Conservation (phyloP, 2,113 vertebrate species). For the Ibidorhyncha struthersii region DNA sequence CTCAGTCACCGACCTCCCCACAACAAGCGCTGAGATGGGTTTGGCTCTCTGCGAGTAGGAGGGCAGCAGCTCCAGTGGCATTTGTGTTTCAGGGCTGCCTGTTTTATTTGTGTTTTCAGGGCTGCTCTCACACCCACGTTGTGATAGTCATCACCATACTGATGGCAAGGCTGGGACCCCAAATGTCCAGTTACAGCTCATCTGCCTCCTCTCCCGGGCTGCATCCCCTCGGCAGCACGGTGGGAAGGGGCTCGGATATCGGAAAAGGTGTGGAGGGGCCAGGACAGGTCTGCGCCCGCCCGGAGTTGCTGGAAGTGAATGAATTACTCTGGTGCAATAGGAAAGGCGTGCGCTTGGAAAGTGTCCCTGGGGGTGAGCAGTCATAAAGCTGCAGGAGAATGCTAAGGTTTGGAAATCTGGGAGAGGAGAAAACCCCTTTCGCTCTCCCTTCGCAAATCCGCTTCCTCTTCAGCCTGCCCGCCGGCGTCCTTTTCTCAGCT, state of each 20-base stretch:
- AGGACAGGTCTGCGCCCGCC: not conserved
- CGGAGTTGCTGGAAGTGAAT: not conserved
- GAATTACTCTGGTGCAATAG: not conserved
- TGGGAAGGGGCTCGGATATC: not conserved
- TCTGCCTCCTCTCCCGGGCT: not conserved
- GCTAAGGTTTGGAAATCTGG: not conserved
- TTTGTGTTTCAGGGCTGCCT: not conserved
- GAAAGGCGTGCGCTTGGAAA: not conserved
- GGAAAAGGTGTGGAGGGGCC: not conserved
- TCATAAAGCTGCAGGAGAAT: not conserved
- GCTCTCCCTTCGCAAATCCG: not conserved
- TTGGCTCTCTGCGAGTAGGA: not conserved
- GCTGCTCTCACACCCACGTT: accelerated
- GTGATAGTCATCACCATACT: accelerated
- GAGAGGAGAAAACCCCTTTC: slow-evolving; percentile 5
- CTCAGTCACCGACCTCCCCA: not conserved
- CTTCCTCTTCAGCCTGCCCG: not conserved
- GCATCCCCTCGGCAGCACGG: accelerated
- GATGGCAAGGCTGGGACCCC: not conserved
- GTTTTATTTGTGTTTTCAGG: not conserved
- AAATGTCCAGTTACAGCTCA: accelerated
- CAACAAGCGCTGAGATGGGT: accelerated
- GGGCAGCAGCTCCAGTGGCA: not conserved
- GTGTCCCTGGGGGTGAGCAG: not conserved
- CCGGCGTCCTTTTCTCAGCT: not conserved